These are phyloP conservation scores for Campoletis raptor DNA, from an alignment of 2,888 invertebrate genomes.

Conservation along the genomic window DNA sequence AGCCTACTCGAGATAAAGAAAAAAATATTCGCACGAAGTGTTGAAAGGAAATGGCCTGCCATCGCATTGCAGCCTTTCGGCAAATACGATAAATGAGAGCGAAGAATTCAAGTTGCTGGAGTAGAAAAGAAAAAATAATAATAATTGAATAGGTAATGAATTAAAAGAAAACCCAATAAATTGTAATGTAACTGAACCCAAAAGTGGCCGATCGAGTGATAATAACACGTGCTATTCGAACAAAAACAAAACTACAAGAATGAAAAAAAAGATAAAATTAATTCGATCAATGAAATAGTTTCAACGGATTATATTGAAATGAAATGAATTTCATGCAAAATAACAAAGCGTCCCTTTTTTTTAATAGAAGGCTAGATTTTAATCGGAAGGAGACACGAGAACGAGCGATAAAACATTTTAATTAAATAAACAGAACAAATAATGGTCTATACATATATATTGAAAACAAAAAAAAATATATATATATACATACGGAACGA, in stretches of 20 bases:
- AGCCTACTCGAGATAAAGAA: constrained; percentile 31
- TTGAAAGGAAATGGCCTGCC: not conserved
- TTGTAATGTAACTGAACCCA: constrained; percentile 23
- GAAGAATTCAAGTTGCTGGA: constrained; percentile 33
- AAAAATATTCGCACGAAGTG: constrained; percentile 15
- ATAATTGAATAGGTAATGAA: constrained; percentile 45
- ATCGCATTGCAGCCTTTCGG: constrained; percentile 9
- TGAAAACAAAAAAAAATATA: too few relatives aligned
- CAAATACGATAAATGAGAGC: constrained; percentile 13
- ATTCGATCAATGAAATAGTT: constrained; percentile 47
- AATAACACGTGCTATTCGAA: constrained; percentile 31
- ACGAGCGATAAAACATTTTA: constrained; percentile 14
- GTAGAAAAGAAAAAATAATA: constrained; percentile 26
- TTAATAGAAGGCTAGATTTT: constrained; percentile 47
- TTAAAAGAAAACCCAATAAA: constrained; percentile 24
- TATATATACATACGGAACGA: constrained; percentile 20
- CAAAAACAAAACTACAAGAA: constrained; percentile 35
- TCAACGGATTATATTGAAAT: constrained; percentile 37
- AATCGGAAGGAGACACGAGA: constrained; percentile 43
- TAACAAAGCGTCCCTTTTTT: constrained; percentile 50
- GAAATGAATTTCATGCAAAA: constrained; percentile 47
- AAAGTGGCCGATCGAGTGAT: constrained; percentile 47
- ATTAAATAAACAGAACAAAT: constrained; percentile 3
- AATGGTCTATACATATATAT: constrained; percentile 37
- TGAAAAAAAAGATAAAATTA: constrained; percentile 7